A percentile compares a stretch with the other conserved stretches of the same genome.
Conservation (phyloP, 2,888 invertebrate genomes). For the Melikaiella ostensackeni region DNA sequence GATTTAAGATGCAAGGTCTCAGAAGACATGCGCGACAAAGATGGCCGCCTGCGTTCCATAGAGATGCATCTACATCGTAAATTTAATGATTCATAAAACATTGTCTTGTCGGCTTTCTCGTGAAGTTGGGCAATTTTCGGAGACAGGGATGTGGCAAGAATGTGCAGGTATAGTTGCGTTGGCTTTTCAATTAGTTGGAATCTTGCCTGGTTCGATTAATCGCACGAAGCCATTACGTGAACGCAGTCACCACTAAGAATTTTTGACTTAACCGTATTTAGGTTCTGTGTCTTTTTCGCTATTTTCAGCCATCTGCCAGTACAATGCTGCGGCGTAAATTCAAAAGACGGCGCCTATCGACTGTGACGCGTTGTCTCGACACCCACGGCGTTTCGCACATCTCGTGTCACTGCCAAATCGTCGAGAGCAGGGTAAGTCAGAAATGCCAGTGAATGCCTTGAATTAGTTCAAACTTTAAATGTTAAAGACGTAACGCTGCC, state of each 20-base stretch:
- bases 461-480: not conserved
- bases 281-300: conserved; percentile 31
- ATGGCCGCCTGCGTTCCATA: conserved; percentile 11
- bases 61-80: conserved; percentile 19
- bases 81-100: conserved; percentile 38
- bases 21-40: conserved; percentile 29
- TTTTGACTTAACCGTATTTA: conserved; percentile 7
- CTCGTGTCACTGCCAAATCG: conserved; percentile 31
- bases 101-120: conserved; percentile 18
- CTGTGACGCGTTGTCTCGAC: conserved; percentile 38
- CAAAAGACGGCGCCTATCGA: conserved; percentile 34
- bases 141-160: conserved; percentile 13
- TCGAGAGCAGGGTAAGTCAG: conserved; percentile 24
- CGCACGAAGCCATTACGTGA: conserved; percentile 10
- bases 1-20: not conserved
- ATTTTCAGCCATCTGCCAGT: conserved; percentile 19
- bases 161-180: not conserved
- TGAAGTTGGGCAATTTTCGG: conserved; percentile 25
- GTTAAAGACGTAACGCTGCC: not conserved
- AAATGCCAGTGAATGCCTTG: not conserved
- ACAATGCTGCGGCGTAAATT: conserved; percentile 16
- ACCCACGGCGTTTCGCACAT: conserved; percentile 28
- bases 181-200: conserved; percentile 12
- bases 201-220: conserved; percentile 20
- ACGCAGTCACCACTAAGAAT: not conserved